Percentiles rank a stretch among this genome's conserved stretches.
These are phyloP conservation scores for Syrista parreyssii DNA, from an alignment of 2,888 invertebrate genomes.

Conservation along the genomic window DNA sequence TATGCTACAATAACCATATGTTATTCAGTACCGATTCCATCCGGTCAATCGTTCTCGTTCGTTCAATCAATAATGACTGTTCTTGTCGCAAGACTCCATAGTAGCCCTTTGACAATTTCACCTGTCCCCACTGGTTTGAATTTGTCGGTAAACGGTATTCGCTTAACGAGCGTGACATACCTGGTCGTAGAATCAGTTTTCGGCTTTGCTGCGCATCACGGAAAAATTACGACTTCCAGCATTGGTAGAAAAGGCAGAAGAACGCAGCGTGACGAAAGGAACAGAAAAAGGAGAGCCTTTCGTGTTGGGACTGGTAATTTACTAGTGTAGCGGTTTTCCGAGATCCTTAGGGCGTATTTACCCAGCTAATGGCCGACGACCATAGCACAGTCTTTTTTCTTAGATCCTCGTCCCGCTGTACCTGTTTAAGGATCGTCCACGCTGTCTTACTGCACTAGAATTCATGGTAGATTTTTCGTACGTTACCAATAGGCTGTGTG, in stretches of 20 bases:
- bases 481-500: not conserved
- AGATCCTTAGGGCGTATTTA: conserved; percentile 17
- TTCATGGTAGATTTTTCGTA: not conserved
- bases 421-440: not conserved
- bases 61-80: not conserved
- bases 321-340: conserved; percentile 27
- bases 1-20: not conserved
- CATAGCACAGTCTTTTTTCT: not conserved
- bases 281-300: not conserved
- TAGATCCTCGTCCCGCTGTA: not conserved
- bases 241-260: not conserved
- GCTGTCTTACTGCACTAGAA: not conserved
- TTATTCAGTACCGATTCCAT: not conserved
- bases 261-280: not conserved
- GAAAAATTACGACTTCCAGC: conserved; percentile 21
- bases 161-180: not conserved
- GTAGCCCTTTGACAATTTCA: not conserved
- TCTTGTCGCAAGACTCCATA: not conserved
- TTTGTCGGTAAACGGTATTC: not conserved
- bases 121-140: not conserved
- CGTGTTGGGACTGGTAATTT: conserved; percentile 19
- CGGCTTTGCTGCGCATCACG: not conserved
- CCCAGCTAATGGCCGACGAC: conserved; percentile 11
- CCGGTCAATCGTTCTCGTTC: not conserved
- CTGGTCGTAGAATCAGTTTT: not conserved